A percentile compares a stretch with the other conserved stretches of the same genome.
Conservation (phyloP, 2,888 invertebrate species). For the Mermis nigrescens region DNA sequence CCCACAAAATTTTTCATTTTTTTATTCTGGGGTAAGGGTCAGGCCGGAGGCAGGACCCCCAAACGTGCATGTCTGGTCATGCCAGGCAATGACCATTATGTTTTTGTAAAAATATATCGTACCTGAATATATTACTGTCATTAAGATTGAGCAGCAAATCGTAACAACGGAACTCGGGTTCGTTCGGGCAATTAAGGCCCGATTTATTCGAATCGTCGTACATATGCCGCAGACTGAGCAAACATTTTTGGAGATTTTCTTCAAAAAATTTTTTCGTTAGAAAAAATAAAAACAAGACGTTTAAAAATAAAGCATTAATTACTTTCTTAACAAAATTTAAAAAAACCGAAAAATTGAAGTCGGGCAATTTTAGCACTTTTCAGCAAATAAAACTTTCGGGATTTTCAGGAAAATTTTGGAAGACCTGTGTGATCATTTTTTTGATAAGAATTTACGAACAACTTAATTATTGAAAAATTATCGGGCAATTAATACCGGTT, state of each 20-base stretch:
- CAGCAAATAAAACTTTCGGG: too few species aligned
- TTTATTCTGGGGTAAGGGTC: too few species aligned
- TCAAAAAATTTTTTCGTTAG: neutral
- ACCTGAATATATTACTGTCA: slow-evolving; percentile 47
- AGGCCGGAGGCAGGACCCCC: too few species aligned
- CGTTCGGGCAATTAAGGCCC: slow-evolving; percentile 50
- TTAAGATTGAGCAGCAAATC: slow-evolving; percentile 77
- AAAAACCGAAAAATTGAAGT: neutral
- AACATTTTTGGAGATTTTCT: slow-evolving; percentile 86
- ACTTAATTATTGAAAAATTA: too few species aligned
- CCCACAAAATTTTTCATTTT: too few species aligned
- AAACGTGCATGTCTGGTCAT: too few species aligned
- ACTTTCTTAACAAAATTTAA: neutral
- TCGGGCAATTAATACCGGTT: too few species aligned
- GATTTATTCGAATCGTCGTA: slow-evolving; percentile 63
- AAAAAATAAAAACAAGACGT: neutral
- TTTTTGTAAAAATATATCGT: too few species aligned
- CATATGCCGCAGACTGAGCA: slow-evolving; percentile 86
- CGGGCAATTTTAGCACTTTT: neutral
- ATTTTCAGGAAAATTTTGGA: too few species aligned
- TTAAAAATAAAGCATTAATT: neutral
- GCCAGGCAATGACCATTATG: too few species aligned
- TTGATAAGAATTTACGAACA: too few species aligned
- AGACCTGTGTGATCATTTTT: too few species aligned
- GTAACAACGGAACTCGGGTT: slow-evolving; percentile 83